Conservation (phyloP, 2,888 invertebrate species). For the Pollenia angustigena region DNA sequence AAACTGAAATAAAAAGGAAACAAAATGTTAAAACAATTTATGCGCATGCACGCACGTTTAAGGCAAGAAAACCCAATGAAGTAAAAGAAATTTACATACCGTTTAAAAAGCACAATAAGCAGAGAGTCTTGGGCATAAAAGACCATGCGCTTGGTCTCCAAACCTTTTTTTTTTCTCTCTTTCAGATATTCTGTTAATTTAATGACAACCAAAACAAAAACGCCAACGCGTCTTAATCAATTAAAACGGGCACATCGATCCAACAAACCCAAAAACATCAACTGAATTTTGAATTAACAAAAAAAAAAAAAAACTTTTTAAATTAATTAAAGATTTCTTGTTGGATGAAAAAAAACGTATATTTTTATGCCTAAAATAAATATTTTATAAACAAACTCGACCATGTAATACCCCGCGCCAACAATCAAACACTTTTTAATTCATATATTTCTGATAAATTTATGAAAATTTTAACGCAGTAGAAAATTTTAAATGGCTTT, state of each 20-base stretch:
- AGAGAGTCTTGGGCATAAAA: background rate
- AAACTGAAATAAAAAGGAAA: conserved; percentile 18
- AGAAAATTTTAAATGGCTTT: no score
- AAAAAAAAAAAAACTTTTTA: background rate
- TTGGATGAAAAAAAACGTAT: background rate
- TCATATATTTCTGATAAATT: no score
- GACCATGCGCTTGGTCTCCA: background rate
- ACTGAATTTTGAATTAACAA: conserved; percentile 9
- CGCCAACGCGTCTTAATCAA: conserved; percentile 61
- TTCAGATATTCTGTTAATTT: conserved; percentile 6
- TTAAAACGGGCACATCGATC: conserved; percentile 39
- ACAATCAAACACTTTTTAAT: no score
- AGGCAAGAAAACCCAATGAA: conserved; percentile 21
- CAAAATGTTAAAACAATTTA: conserved; percentile 58
- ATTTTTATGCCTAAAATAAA: no score
- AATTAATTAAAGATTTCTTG: conserved; percentile 5
- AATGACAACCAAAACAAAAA: conserved; percentile 18
- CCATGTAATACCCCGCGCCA: no score
- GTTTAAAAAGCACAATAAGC: background rate
- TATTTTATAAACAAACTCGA: no score
- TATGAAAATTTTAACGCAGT: no score
- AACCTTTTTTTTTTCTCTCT: background rate
- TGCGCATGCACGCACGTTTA: conserved; percentile 72
- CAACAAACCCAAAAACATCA: conserved; percentile 4
- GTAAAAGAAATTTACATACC: conserved; percentile 50